Evolutionary conservation across 1,140 invertebrate species (phyloP).

Genomic region (Cecropterus lyciades): DNA sequence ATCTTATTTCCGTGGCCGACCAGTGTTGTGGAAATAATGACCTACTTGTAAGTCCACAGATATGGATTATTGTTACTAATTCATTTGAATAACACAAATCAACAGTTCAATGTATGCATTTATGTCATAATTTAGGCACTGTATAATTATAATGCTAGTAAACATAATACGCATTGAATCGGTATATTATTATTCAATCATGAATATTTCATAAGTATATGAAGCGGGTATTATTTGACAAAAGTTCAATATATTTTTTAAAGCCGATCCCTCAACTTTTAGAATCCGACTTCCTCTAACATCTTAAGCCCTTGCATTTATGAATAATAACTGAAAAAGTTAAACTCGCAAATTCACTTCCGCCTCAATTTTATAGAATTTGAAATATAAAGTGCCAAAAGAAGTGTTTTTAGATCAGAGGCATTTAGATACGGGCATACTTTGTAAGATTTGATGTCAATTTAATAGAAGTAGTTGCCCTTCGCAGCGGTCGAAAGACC

Average conservation of each 20-base stretch:
- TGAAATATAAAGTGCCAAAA: slow-evolving; percentile 56
- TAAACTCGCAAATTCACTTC: slow-evolving; percentile 68
- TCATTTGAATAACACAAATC: slow-evolving; percentile 2
- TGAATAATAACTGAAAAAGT: slow-evolving; percentile 80
- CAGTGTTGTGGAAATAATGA: too few relatives aligned
- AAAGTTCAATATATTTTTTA: slow-evolving; percentile 58
- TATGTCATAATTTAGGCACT: slow-evolving; percentile 5
- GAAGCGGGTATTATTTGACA: slow-evolving; percentile 18
- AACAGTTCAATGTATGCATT: slow-evolving; percentile 12
- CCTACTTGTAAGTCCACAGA: too few relatives aligned
- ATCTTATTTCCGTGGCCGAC: too few relatives aligned
- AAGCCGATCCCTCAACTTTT: slow-evolving; percentile 62
- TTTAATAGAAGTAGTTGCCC: too few relatives aligned
- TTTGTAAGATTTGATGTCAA: slow-evolving; percentile 9
- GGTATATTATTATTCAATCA: slow-evolving; percentile 50
- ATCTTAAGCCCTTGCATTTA: slow-evolving; percentile 75
- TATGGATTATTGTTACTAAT: too few relatives aligned
- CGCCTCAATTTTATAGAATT: slow-evolving; percentile 67
- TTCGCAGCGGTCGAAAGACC: too few relatives aligned
- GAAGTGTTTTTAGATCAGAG: slow-evolving; percentile 35
- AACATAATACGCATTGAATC: slow-evolving; percentile 25
- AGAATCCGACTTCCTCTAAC: slow-evolving; percentile 63
- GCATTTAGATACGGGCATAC: slow-evolving; percentile 28
- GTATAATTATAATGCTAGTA: slow-evolving; percentile 24
- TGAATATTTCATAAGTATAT: slow-evolving; percentile 30